Base-by-base conservation (phyloP, 2,113 vertebrate species). In the Suricata suricatta region DNA sequence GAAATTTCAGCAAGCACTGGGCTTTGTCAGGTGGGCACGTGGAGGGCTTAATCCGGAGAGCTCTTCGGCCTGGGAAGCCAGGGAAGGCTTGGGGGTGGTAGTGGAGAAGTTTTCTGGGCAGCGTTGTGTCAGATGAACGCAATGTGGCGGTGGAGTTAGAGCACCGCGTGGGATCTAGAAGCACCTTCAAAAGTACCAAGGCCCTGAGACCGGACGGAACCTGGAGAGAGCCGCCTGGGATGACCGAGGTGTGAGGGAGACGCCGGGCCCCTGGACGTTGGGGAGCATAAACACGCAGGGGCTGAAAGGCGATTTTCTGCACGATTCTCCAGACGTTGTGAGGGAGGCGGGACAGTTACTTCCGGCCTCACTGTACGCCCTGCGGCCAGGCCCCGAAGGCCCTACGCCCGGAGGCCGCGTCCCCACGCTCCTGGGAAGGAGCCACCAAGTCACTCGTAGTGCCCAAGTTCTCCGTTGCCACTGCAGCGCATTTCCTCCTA, bases 381-480 rank as follows among this genome's bases (percentile, higher is more conserved):
- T 60, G 7, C 74, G 16, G 52, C 23, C 25, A 25, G 77, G 63
- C 84, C n/a, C 47, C 4, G 1, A 64, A 54, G 27, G 80, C 7
- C 4, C 71, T 2, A 4, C 9, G 7, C 14, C 23, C 29, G 33
- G 10, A 17, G 47, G 71, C 29, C 10, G 33, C 21, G 2, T 19
- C 3, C 6, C 77, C 3, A 17, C 74, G 3, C 27, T 27, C 0
- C 0, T 1, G 57, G 8, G 23, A 21, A 35, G 2, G 0, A 50
- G 16, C 3, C 68, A 23, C 15, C 0, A 33, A 84, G 57, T 66
- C 69, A 17, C 74, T 7, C 29, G 33, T 33, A 10, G 7, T 50
- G 29, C 13, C 33, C 16, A 29, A 74, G 31, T 77, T 27, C 31
- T 60, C 41, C 3, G 6, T 12, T 3, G 89, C n/a, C 47, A 47